Percentiles rank a stretch among this genome's conserved stretches.
Evolutionary conservation across 2,797 vertebrate species (phyloP).

Genomic region (Fratercula arctica): DNA sequence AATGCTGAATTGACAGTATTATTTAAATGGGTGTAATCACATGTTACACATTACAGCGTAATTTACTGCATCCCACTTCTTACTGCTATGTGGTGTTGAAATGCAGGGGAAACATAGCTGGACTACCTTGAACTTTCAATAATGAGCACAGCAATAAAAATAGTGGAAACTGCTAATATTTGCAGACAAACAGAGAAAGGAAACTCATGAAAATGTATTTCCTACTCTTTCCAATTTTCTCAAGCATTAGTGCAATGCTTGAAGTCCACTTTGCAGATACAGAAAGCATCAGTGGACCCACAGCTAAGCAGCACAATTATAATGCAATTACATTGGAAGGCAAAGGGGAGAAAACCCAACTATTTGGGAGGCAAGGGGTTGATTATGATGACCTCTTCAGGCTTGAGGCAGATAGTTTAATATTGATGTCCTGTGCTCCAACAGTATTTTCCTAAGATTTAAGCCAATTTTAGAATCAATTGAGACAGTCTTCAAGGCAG

Average conservation of each 20-base stretch:
- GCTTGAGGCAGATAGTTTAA: neutral
- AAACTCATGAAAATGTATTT: neutral
- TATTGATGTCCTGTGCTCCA: neutral
- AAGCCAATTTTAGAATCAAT: neutral
- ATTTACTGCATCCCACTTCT: neutral
- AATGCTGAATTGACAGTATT: neutral
- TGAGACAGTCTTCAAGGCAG: neutral
- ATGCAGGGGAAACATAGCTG: neutral
- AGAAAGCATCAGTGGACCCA: neutral
- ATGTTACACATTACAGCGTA: neutral
- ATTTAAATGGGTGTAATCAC: neutral
- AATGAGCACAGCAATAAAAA: neutral
- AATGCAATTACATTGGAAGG: neutral
- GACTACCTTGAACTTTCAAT: neutral
- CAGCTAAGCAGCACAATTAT: neutral
- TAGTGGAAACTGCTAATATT: neutral
- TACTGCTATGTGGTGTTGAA: neutral
- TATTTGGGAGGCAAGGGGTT: neutral
- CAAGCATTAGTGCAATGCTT: neutral
- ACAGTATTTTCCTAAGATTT: conserved; percentile 1
- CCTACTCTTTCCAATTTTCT: neutral
- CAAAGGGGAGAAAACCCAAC: neutral
- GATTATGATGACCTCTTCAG: neutral
- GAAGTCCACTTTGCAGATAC: neutral
- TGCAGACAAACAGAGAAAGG: neutral